A percentile compares a stretch with the other conserved stretches of the same genome.
These are phyloP conservation scores for Formica aserva DNA, from an alignment of 2,888 invertebrate genomes.

Conservation along the genomic window DNA sequence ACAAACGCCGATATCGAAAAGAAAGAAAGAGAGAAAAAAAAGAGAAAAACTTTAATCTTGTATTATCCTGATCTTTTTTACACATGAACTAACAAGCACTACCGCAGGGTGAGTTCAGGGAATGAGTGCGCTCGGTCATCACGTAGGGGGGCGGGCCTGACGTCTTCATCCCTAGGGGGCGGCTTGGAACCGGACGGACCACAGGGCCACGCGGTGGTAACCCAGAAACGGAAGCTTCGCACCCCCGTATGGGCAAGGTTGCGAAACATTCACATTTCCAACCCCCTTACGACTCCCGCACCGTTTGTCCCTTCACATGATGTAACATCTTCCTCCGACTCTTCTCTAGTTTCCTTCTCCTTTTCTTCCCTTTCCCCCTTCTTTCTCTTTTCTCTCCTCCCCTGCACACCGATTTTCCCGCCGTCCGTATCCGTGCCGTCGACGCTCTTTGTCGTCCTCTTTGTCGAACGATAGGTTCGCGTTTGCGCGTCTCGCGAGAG, in stretches of 20 bases:
- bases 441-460: constrained; percentile 36
- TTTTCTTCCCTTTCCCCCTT: not conserved
- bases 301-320: constrained; percentile 39
- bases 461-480: constrained; percentile 30
- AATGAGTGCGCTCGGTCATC: constrained; percentile 84
- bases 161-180: constrained; percentile 86
- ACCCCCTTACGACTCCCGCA: constrained; percentile 80
- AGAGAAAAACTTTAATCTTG: constrained; percentile 68
- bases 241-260: constrained; percentile 94
- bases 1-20: not conserved
- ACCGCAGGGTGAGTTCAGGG: constrained; percentile 87
- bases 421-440: constrained; percentile 50
- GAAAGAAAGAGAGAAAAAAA: not conserved
- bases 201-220: constrained; percentile 86
- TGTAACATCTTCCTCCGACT: constrained; percentile 17
- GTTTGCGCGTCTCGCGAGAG: constrained; percentile 15
- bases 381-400: not conserved
- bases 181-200: constrained; percentile 86
- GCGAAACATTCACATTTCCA: constrained; percentile 89
- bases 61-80: constrained; percentile 72
- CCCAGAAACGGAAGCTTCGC: constrained; percentile 92
- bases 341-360: constrained; percentile 57
- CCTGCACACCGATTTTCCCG: constrained; percentile 33
- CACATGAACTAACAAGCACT: constrained; percentile 84
- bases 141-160: constrained; percentile 86